Percentiles rank a stretch among this genome's conserved stretches.
Evolutionary conservation across 1,140 invertebrate species (phyloP).

Genomic region (Geopemphigus sp.): DNA sequence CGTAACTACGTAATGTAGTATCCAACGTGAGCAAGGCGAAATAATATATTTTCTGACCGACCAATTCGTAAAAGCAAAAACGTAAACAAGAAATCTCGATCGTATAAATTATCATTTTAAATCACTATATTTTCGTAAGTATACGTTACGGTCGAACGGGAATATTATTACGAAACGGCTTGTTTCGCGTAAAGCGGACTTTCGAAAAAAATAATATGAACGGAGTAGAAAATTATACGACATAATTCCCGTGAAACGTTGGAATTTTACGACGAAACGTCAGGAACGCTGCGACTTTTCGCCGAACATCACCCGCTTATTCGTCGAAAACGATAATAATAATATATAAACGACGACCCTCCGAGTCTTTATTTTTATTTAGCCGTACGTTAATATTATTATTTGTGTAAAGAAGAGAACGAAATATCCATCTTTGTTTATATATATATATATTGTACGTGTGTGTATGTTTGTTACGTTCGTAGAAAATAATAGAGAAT

Average conservation of each 20-base stretch:
- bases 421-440: neutral
- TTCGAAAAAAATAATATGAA: neutral
- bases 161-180: neutral
- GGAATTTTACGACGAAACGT: neutral
- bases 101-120: too few species aligned
- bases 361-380: neutral
- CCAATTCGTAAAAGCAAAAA: too few species aligned
- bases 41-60: too few species aligned
- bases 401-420: neutral
- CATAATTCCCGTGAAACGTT: neutral
- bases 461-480: too few species aligned
- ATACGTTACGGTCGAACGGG: neutral
- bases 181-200: neutral
- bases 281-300: neutral
- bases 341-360: neutral
- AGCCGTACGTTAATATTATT: neutral
- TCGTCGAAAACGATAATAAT: neutral
- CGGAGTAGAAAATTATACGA: neutral
- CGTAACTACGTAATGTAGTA: too few species aligned
- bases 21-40: too few species aligned
- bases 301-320: neutral
- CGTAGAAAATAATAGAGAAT: too few species aligned
- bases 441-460: too few species aligned
- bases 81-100: too few species aligned
- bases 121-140: too few species aligned